Conservation (phyloP, 2,888 invertebrate species). For the Coelopa pilipes region DNA sequence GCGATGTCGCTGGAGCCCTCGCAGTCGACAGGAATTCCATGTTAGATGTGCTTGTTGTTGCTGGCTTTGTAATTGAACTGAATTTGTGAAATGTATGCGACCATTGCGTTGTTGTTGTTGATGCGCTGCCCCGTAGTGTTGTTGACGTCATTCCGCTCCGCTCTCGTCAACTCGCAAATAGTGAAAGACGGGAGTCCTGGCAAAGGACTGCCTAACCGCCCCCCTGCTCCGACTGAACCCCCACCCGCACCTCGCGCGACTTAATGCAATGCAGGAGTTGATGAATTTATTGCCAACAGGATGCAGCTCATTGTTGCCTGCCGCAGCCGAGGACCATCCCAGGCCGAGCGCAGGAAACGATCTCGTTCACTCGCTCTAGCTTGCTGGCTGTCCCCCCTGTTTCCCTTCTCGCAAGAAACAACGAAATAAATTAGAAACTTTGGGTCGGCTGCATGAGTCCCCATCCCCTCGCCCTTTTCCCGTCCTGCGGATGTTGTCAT, state of each 20-base stretch:
- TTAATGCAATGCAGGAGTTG: slow-evolving; percentile 24
- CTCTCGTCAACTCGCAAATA: slow-evolving; percentile 15
- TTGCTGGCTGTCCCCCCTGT: not conserved
- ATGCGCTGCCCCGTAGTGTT: slow-evolving; percentile 16
- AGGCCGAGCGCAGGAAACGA: not conserved
- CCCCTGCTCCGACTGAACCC: slow-evolving; percentile 1
- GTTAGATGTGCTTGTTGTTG: not conserved
- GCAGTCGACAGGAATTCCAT: not conserved
- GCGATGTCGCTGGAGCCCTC: not conserved
- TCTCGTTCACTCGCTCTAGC: too few species aligned
- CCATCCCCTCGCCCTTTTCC: not conserved
- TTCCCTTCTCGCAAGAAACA: slow-evolving; percentile 3
- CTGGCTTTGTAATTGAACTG: slow-evolving; percentile 16
- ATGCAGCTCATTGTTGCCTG: slow-evolving; percentile 28
- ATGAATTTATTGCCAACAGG: slow-evolving; percentile 32
- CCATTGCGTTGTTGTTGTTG: slow-evolving; percentile 2
- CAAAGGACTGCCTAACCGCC: not conserved
- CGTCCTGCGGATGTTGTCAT: slow-evolving; percentile 22
- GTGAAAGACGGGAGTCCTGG: not conserved
- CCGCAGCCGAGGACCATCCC: not conserved
- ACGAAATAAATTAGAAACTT: slow-evolving; percentile 27
- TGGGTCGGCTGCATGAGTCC: not conserved
- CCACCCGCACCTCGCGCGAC: not conserved
- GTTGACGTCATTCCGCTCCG: slow-evolving; percentile 30
- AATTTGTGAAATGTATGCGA: slow-evolving; percentile 20